Percentiles rank a stretch among this genome's conserved stretches.
These are phyloP conservation scores for Leptopilina boulardi DNA, from an alignment of 1,140 invertebrate genomes.

Conservation along the genomic window DNA sequence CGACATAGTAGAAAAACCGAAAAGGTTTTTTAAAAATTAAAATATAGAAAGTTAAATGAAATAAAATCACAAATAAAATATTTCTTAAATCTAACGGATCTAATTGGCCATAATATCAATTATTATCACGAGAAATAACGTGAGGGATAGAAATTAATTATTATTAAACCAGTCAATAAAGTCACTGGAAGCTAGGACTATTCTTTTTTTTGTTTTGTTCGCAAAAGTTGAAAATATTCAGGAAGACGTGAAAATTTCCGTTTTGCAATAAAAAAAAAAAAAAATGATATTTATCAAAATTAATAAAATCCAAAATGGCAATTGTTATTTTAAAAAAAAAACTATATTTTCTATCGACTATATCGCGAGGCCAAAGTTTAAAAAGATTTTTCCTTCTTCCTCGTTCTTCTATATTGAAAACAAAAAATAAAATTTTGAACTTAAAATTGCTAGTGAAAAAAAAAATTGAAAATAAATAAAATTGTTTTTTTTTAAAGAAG, in stretches of 20 bases:
- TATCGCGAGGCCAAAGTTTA: background rate
- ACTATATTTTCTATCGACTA: constrained; percentile 1
- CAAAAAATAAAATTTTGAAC: too few relatives aligned
- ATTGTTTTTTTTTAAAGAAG: background rate
- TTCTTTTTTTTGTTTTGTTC: background rate
- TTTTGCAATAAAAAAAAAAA: background rate
- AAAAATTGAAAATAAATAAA: too few relatives aligned
- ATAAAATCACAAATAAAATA: constrained; percentile 51
- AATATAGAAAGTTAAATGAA: constrained; percentile 47
- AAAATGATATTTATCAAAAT: too few relatives aligned
- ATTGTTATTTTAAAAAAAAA: background rate
- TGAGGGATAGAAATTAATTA: background rate
- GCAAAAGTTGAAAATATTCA: background rate
- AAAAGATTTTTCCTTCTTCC: background rate
- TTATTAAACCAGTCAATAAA: background rate
- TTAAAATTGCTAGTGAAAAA: too few relatives aligned
- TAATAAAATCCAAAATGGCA: background rate
- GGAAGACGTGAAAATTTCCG: constrained; percentile 6
- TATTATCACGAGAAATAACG: background rate
- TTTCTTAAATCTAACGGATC: constrained; percentile 39
- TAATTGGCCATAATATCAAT: background rate
- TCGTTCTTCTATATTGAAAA: too few relatives aligned
- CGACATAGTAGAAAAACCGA: constrained; percentile 31
- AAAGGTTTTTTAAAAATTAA: too few relatives aligned
- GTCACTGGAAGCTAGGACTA: background rate